Evolutionary conservation across 2,113 vertebrate genomes (phyloP), one percentile per base, ranked within the genome.

Genomic region (Hippocampus guttulatus): DNA sequence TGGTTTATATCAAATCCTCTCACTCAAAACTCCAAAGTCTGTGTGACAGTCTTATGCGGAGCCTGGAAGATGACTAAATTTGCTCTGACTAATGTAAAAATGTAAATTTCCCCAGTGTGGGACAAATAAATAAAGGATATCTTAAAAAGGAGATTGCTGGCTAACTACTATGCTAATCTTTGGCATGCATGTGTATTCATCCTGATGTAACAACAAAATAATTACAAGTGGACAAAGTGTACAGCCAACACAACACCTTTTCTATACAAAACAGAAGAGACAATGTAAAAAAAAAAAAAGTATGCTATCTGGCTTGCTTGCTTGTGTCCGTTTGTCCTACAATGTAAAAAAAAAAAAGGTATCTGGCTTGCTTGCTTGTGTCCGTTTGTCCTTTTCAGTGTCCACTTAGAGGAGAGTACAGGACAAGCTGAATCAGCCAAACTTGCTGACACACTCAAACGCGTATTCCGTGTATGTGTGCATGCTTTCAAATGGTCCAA

Each of bases 151-250:
- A 15, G 25, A 18, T 52, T 77, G 25, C 67, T 69, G 51, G 51
- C 58, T 81, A 80, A 69, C 71, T 76, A 82, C 66, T 6, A 43
- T 25, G 67, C 58, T 76, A 38, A 55, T 81, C 68, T 79, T 80
- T 81, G 62, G 73, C 88, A 88, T 89, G 87, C 88, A 87, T 10
- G 58, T 69, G 64, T 62, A 64, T 69, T 72, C 65, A 82, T 30
- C 65, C 72, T 2, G 57, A 81, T 55, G 21, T 61, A 81, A 64
- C 55, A 81, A 16, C 45, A 72, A 75, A 62, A 71, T 49, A 63
- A 82, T 73, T 70, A 47, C 14, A 43, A 79, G 21, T 57, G 66
- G 71, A 77, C 76, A 78, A 61, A 71, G 60, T 75, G 73, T 75
- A 82, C 67, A 69, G 45, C 58, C n/a, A 66, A 77, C 60, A 84